Base-by-base conservation (phyloP, 2,888 invertebrate species). In the Carpatolechia fugitivella region DNA sequence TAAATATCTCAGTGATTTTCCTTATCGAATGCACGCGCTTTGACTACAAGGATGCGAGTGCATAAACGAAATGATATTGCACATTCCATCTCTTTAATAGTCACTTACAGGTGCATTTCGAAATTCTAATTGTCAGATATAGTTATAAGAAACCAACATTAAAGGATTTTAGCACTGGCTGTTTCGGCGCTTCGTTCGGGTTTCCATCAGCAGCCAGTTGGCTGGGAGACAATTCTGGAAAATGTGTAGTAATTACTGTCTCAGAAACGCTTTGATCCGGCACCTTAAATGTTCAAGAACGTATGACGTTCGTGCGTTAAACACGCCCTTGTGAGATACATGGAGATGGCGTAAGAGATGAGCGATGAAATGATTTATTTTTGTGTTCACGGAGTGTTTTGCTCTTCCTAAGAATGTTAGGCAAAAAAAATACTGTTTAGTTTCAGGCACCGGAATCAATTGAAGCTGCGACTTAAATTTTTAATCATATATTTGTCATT, bases 261-360 rank as follows among this genome's bases (percentile, higher is more conserved):
- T 69, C 64, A 64, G 61, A 57, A 64, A 59, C 63, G 68, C 82
- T 85, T 86, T 86, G 85, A 86, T 85, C 80, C 71, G 65, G 68
- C 70, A 78, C 74, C 76, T 80, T 74, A 69, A 72, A 78, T 72
- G 76, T 71, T 73, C 72, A 68, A 70, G 69, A 75, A 76, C 71
- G 74, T 77, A 73, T 75, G 76, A 76, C 66, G 64, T 63, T 72
- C 71, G 72, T 76, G 76, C 74, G 68, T 72, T 70, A 67, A 71
- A 70, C 70, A 72, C 73, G 70, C 63, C 59, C 59, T 63, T 64
- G 57, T 62, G 61, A 62, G 55, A 50, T 20, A 49, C 35, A 35
- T n/a, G 36, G 14, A 50, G 51, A 14, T 16, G 56, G 35, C 18
- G 6, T 51, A 65, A 71, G 59, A n/a, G 16, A 47, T 1, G 8